Percentiles rank a stretch among this genome's conserved stretches.
Evolutionary conservation across 2,888 invertebrate genomes (phyloP).

Genomic region (Tenodera sinensis): DNA sequence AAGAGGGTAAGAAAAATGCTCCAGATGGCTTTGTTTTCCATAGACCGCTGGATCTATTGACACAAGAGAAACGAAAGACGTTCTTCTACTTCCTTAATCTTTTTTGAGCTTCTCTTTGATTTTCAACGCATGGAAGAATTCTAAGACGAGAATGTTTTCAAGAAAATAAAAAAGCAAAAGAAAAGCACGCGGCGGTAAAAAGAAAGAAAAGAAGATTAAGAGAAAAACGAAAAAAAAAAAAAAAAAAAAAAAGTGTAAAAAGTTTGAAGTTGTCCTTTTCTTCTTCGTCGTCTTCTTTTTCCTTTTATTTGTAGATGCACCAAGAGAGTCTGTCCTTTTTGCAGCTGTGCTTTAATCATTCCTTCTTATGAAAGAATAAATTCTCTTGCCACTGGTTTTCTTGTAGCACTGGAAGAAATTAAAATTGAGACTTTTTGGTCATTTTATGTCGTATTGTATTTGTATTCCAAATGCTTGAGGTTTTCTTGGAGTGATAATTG

Average conservation of each 20-base stretch:
- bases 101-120: background rate
- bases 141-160: background rate
- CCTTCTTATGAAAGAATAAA: background rate
- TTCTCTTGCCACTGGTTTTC: background rate
- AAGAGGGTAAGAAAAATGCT: background rate
- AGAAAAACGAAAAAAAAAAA: background rate
- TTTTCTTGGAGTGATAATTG: too few species aligned
- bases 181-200: background rate
- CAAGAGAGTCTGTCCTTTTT: background rate
- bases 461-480: too few species aligned
- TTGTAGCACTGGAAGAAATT: background rate
- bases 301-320: background rate
- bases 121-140: background rate
- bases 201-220: background rate
- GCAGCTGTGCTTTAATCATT: background rate
- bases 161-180: background rate
- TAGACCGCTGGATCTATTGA: background rate
- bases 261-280: background rate
- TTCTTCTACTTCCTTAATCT: background rate
- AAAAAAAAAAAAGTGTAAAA: background rate
- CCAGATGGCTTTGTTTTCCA: background rate
- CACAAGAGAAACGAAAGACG: background rate
- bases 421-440: background rate
- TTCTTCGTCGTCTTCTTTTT: background rate
- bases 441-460: too few species aligned